A percentile compares a stretch with the other conserved stretches of the same genome.
These are phyloP conservation scores for Hemaris fuciformis DNA, from an alignment of 2,888 invertebrate species.

Conservation along the genomic window DNA sequence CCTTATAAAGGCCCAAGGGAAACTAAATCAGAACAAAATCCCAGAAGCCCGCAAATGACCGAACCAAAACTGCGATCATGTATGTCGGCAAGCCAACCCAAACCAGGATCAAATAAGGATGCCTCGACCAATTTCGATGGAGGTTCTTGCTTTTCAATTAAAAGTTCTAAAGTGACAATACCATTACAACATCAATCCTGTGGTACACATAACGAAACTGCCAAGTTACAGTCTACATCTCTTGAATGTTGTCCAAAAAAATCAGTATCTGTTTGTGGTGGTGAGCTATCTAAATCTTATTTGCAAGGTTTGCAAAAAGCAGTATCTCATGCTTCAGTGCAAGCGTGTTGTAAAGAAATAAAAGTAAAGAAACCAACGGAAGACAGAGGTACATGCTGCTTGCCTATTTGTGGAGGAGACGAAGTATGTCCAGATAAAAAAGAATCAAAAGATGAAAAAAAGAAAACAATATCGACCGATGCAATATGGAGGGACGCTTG, in stretches of 20 bases:
- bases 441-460: constrained; percentile 7
- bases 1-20: constrained; percentile 11
- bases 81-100: constrained; percentile 18
- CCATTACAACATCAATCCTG: not conserved
- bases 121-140: not conserved
- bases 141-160: constrained; percentile 10
- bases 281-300: not conserved
- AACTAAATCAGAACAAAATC: constrained; percentile 19
- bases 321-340: not conserved
- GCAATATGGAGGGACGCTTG: constrained; percentile 21
- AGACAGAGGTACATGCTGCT: constrained; percentile 11
- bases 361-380: constrained; percentile 11
- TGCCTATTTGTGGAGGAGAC: constrained; percentile 16
- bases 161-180: constrained; percentile 12
- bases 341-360: constrained; percentile 14
- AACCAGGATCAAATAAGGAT: constrained; percentile 13
- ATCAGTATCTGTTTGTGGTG: not conserved
- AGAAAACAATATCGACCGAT: constrained; percentile 8
- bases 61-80: constrained; percentile 21
- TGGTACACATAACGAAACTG: not conserved
- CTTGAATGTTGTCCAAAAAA: constrained; percentile 14
- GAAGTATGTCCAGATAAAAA: not conserved
- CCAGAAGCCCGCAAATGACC: constrained; percentile 16
- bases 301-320: not conserved
- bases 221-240: not conserved